Conservation (phyloP, 2,113 vertebrate genomes). For the Caranx melampygus region DNA sequence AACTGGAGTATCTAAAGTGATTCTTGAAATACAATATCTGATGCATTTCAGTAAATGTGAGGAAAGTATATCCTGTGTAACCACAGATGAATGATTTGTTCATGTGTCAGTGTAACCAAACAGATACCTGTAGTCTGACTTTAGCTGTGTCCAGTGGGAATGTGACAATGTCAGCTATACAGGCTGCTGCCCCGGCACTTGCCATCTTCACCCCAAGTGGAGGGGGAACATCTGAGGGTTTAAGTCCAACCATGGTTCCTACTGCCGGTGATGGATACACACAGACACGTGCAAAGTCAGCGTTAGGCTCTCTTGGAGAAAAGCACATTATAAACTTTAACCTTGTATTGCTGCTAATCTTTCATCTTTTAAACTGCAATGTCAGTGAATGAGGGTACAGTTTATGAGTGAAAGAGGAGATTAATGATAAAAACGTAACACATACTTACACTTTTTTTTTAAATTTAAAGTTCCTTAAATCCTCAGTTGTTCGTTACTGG, state of each 20-base stretch:
- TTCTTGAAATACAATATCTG: not conserved
- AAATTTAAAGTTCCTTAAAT: conserved; percentile 29
- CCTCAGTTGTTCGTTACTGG: not conserved
- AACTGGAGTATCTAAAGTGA: not conserved
- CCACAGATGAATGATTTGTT: not conserved
- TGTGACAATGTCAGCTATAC: conserved; percentile 88
- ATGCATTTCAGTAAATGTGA: not conserved
- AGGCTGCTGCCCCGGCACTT: conserved; percentile 87
- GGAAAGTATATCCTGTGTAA: not conserved
- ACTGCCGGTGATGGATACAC: conserved; percentile 3
- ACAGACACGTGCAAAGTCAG: not conserved
- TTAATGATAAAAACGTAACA: conserved; percentile 3
- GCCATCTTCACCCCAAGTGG: conserved; percentile 87
- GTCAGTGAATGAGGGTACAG: not conserved
- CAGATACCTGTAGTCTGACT: conserved; percentile 85
- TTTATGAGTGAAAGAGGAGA: conserved; percentile 15
- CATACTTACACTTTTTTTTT: conserved; percentile 64
- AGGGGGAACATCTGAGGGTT: conserved; percentile 84
- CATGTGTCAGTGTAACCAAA: not conserved
- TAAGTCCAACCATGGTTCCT: conserved; percentile 84
- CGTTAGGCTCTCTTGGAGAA: not conserved
- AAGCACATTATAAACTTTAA: conserved; percentile 10
- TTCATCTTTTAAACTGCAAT: conserved; percentile 1
- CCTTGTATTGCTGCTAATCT: not conserved
- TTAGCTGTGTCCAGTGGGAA: conserved; percentile 90